A percentile compares a stretch with the other conserved stretches of the same genome.
phyloP scores from a whole-genome alignment of 1,140 invertebrate genomes.

The Panulirus ornatus region DNA sequence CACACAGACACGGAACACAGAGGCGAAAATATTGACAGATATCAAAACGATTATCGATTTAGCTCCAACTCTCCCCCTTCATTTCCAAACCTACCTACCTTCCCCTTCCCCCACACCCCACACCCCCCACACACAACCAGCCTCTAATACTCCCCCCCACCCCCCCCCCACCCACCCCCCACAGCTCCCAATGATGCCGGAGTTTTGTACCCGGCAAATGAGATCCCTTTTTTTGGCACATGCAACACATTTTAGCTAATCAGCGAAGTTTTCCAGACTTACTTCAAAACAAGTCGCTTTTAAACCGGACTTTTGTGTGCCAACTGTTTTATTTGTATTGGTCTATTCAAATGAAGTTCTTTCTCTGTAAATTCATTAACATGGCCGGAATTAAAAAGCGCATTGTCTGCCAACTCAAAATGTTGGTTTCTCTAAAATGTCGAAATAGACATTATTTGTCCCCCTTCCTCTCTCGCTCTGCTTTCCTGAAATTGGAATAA shows the following conservation, averaged over 20 bases:
- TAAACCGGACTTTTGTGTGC: background rate
- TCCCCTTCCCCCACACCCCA: background rate
- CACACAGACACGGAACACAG: too few relatives aligned
- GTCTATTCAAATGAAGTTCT: constrained; percentile 4
- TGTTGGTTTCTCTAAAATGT: background rate
- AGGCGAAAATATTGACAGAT: too few relatives aligned
- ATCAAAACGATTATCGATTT: too few relatives aligned
- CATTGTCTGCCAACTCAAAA: constrained; percentile 9
- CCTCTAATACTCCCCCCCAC: too few relatives aligned
- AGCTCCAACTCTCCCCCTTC: background rate
- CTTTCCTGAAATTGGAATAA: too few relatives aligned
- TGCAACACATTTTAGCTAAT: constrained; percentile 4
- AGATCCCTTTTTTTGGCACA: background rate
- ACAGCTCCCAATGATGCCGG: too few relatives aligned
- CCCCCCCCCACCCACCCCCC: too few relatives aligned
- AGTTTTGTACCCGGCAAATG: background rate
- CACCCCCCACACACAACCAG: background rate
- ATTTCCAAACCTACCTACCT: background rate
- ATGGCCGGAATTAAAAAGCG: background rate
- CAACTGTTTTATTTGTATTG: constrained; percentile 2
- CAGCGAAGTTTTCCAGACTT: background rate
- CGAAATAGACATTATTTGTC: background rate
- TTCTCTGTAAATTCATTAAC: constrained; percentile 5
- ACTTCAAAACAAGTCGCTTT: constrained; percentile 4
- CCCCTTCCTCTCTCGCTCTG: too few relatives aligned